Evolutionary conservation across 2,113 vertebrate genomes (phyloP).

Genomic region (Cryptomyrus ogoouensis): DNA sequence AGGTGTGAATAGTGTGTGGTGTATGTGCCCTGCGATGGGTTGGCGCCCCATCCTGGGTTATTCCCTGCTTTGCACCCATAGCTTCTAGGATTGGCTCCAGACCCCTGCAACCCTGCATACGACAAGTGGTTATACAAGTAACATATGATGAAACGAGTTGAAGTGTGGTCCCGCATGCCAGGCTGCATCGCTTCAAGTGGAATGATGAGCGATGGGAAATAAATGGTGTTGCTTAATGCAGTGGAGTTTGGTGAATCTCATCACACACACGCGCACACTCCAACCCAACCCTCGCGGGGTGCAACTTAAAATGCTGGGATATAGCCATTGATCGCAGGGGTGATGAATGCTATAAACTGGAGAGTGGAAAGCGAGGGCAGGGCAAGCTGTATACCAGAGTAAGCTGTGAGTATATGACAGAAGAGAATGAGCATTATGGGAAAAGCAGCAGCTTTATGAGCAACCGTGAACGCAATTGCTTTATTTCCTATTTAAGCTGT

Average conservation of each 20-base stretch:
- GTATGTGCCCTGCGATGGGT: neutral
- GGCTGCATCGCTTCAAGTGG: neutral
- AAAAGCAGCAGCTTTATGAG: neutral
- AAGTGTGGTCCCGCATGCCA: neutral
- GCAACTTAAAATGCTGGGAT: neutral
- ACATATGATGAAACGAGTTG: neutral
- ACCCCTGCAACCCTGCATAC: neutral
- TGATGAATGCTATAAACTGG: neutral
- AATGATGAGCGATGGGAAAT: neutral
- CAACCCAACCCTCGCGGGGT: neutral
- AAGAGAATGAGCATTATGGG: neutral
- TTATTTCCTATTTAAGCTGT: neutral
- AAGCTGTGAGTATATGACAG: neutral
- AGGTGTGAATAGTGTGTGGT: neutral
- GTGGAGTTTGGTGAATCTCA: neutral
- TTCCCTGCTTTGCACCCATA: neutral
- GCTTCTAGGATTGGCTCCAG: neutral
- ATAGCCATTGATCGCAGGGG: slow-evolving; percentile 3
- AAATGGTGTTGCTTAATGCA: neutral
- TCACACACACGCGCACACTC: neutral
- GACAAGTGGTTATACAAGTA: neutral
- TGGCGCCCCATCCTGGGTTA: neutral
- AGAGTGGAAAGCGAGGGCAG: neutral
- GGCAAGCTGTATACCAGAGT: neutral
- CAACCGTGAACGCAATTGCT: neutral